phyloP scores from a whole-genome alignment of 2,888 invertebrate genomes.

The Embidobia sp. region DNA sequence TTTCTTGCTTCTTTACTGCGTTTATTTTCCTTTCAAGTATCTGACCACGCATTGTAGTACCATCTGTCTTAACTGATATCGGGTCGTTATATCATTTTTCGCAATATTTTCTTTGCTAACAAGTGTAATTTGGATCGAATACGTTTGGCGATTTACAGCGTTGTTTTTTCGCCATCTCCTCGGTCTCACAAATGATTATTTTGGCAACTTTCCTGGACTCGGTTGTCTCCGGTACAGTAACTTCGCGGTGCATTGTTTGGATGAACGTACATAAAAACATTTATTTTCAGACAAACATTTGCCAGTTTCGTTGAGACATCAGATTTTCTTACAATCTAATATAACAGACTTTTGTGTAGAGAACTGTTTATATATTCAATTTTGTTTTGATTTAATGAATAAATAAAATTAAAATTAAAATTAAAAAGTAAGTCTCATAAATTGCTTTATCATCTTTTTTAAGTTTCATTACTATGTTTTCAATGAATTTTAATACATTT shows the following conservation, averaged over 20 bases:
- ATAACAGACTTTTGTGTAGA: too few relatives aligned
- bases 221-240: constrained; percentile 11
- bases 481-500: too few relatives aligned
- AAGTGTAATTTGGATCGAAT: constrained; percentile 3
- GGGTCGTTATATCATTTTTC: background rate
- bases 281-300: constrained; percentile 32
- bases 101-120: constrained; percentile 4
- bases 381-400: background rate
- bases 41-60: too few relatives aligned
- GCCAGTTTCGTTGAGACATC: background rate
- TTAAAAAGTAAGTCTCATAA: too few relatives aligned
- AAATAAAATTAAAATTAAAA: background rate
- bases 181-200: constrained; percentile 17
- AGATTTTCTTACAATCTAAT: too few relatives aligned
- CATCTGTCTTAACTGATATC: background rate
- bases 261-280: constrained; percentile 30
- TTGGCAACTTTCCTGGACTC: constrained; percentile 39
- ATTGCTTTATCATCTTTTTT: too few relatives aligned
- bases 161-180: constrained; percentile 13
- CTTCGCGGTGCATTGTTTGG: constrained; percentile 20
- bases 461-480: too few relatives aligned
- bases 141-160: constrained; percentile 9
- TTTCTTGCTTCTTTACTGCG: too few relatives aligned
- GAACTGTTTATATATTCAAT: background rate
- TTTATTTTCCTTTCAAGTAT: too few relatives aligned